phyloP scores from a whole-genome alignment of 2,113 vertebrate genomes.

The Aldabrachelys gigantea region DNA sequence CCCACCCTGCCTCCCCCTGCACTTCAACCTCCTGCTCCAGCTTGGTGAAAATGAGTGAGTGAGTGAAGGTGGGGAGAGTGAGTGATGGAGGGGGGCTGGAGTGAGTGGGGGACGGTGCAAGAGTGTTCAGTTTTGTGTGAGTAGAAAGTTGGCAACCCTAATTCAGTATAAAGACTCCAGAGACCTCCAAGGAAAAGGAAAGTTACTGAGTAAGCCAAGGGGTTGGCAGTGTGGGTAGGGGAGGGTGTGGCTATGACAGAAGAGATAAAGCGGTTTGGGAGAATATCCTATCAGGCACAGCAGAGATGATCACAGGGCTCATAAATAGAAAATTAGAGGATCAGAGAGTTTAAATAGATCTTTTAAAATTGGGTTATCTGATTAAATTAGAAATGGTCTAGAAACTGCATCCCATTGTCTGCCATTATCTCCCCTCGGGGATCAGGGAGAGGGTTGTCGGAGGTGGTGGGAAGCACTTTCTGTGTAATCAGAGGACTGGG shows the following conservation, averaged over 20 bases:
- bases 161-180: not conserved
- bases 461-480: not conserved
- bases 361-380: not conserved
- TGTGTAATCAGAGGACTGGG: not conserved
- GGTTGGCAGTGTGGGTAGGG: not conserved
- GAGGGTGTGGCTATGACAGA: not conserved
- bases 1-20: too few relatives aligned
- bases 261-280: not conserved
- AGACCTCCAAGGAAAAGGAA: not conserved
- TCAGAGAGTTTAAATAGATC: not conserved
- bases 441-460: not conserved
- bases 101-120: too few relatives aligned
- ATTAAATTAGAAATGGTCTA: conserved; percentile 5
- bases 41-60: too few relatives aligned
- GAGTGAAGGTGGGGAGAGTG: too few relatives aligned
- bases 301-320: not conserved
- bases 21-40: too few relatives aligned
- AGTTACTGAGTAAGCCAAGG: not conserved
- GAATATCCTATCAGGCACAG: not conserved
- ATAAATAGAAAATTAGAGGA: not conserved
- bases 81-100: too few relatives aligned
- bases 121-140: too few relatives aligned
- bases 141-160: not conserved
- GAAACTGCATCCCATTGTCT: not conserved
- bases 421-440: not conserved